These are phyloP conservation scores for Pseudomyrmex sp. DNA, from an alignment of 1,140 invertebrate genomes.

Conservation along the genomic window DNA sequence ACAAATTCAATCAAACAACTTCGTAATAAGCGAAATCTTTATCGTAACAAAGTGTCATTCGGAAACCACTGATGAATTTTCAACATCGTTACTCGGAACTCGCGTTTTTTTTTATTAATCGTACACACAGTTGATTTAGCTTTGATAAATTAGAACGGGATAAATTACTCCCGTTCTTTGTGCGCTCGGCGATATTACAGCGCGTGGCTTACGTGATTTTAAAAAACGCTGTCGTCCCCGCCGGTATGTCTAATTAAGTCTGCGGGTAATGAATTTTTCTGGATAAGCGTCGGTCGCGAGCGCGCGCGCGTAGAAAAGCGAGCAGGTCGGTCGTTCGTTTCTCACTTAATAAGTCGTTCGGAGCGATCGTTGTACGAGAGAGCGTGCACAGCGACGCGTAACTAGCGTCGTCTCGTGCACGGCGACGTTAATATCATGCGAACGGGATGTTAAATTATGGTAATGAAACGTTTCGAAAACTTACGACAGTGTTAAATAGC, in stretches of 20 bases:
- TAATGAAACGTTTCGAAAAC: conserved; percentile 73
- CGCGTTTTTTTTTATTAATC: conserved; percentile 33
- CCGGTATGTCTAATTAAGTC: conserved; percentile 58
- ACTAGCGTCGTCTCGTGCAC: conserved; percentile 58
- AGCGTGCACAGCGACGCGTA: conserved; percentile 47
- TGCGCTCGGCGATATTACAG: conserved; percentile 50
- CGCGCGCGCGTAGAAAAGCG: conserved; percentile 13
- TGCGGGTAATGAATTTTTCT: conserved; percentile 55
- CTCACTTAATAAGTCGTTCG: conserved; percentile 61
- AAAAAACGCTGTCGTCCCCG: conserved; percentile 44
- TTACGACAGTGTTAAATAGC: conserved; percentile 71
- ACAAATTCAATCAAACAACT: conserved; percentile 5
- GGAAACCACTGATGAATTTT: conserved; percentile 19
- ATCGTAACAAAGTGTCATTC: neutral
- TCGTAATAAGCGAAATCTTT: neutral
- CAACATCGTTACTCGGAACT: conserved; percentile 2
- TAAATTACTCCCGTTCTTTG: conserved; percentile 44
- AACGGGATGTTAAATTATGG: conserved; percentile 77
- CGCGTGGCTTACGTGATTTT: conserved; percentile 56
- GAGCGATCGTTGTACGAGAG: conserved; percentile 45
- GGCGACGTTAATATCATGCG: conserved; percentile 65
- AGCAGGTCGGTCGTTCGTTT: conserved; percentile 45
- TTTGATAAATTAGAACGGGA: conserved; percentile 58
- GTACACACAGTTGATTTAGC: conserved; percentile 27
- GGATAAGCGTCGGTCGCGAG: conserved; percentile 22